phyloP scores from a whole-genome alignment of 2,113 vertebrate genomes.

The Carassius auratus region DNA sequence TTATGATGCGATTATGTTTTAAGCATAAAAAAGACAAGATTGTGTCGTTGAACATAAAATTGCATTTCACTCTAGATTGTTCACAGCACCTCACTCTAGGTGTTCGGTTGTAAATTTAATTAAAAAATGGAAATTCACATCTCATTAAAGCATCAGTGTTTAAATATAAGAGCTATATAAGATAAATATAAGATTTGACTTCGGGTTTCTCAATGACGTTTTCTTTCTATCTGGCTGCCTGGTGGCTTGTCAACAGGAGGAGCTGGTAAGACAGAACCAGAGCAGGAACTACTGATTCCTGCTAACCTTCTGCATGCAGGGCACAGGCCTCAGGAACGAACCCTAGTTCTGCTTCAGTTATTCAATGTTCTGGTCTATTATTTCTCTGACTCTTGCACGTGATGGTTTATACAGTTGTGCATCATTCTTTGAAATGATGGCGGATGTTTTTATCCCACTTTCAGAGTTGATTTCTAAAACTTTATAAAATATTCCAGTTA shows the following conservation, averaged over 20 bases:
- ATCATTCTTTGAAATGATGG: constrained; percentile 36
- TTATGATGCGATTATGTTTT: no score
- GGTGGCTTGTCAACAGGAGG: constrained; percentile 61
- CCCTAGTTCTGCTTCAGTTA: neutral
- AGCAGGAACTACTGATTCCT: neutral
- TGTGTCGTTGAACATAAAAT: no score
- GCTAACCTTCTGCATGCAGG: constrained; percentile 37
- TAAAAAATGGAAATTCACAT: neutral
- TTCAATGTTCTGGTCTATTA: neutral
- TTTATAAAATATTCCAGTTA: neutral
- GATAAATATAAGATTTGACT: neutral
- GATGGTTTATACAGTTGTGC: constrained; percentile 2
- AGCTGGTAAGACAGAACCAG: constrained; percentile 67
- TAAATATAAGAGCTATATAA: neutral
- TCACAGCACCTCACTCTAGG: no score
- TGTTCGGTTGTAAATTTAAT: neutral
- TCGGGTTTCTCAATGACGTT: constrained; percentile 27
- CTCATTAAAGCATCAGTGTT: neutral
- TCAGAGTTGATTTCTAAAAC: neutral
- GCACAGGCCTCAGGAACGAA: neutral
- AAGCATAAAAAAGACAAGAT: no score
- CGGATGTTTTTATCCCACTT: neutral
- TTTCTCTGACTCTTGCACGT: constrained; percentile 40
- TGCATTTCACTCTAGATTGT: neutral
- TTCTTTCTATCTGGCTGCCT: constrained; percentile 49